Conservation (phyloP, 2,888 invertebrate genomes). For the Campoplex capitator region DNA sequence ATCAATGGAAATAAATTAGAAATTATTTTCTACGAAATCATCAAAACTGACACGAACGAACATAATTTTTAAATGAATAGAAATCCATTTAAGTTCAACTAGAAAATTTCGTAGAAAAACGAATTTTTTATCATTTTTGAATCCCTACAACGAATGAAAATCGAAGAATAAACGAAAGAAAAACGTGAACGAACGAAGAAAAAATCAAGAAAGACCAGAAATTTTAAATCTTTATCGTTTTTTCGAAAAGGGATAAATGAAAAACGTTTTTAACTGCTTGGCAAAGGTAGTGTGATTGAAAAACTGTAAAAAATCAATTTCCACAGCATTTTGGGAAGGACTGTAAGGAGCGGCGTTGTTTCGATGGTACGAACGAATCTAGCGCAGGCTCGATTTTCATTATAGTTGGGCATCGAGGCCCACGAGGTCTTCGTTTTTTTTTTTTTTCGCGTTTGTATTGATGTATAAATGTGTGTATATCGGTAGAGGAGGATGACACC, state of each 20-base stretch:
- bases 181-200: too few species aligned
- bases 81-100: background rate
- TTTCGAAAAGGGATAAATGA: background rate
- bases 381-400: conserved; percentile 46
- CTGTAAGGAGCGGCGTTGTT: background rate
- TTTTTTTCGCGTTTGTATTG: background rate
- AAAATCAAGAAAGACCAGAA: too few species aligned
- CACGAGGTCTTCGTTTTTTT: conserved; percentile 6
- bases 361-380: background rate
- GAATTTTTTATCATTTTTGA: too few species aligned
- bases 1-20: background rate
- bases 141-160: too few species aligned
- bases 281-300: background rate
- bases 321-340: background rate
- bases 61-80: background rate
- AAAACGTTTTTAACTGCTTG: background rate
- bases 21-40: background rate
- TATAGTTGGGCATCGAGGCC: conserved; percentile 58
- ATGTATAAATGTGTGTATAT: conserved; percentile 17
- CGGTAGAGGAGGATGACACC: conserved; percentile 77
- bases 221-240: background rate
- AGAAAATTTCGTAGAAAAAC: background rate
- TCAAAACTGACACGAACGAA: background rate
- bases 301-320: background rate
- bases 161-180: too few species aligned